These are phyloP conservation scores for Lydus trimaculatus DNA, from an alignment of 2,888 invertebrate genomes.

Conservation along the genomic window DNA sequence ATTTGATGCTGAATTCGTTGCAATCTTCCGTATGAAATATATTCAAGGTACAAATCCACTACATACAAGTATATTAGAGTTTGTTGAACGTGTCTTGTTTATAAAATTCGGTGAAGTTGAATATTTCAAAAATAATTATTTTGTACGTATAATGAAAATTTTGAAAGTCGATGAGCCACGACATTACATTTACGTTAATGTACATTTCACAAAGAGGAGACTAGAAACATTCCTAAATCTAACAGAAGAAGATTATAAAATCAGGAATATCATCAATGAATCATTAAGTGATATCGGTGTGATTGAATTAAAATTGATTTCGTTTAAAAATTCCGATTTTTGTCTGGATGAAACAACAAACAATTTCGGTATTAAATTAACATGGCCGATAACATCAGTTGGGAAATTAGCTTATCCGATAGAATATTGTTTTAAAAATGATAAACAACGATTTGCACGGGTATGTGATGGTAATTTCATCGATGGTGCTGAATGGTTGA, in stretches of 20 bases:
- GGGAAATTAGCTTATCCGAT: not conserved
- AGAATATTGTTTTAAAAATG: slow-evolving; percentile 17
- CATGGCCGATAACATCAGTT: slow-evolving; percentile 19
- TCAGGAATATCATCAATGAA: not conserved
- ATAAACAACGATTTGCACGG: slow-evolving; percentile 65
- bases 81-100: slow-evolving; percentile 29
- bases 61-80: slow-evolving; percentile 26
- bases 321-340: slow-evolving; percentile 15
- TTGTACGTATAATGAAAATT: slow-evolving; percentile 42
- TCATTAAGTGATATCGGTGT: not conserved
- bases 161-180: slow-evolving; percentile 34
- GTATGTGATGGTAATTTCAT: slow-evolving; percentile 65
- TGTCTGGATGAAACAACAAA: slow-evolving; percentile 12
- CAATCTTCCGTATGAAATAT: slow-evolving; percentile 33
- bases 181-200: slow-evolving; percentile 36
- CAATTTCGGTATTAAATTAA: slow-evolving; percentile 3
- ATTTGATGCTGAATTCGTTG: slow-evolving; percentile 40
- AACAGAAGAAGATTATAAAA: not conserved
- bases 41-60: slow-evolving; percentile 36
- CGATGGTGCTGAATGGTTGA: slow-evolving; percentile 64
- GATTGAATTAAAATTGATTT: slow-evolving; percentile 15
- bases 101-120: slow-evolving; percentile 12
- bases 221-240: not conserved
- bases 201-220: slow-evolving; percentile 34
- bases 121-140: slow-evolving; percentile 14